Conservation (phyloP, 2,113 vertebrate species). For the Trogon surrucura region DNA sequence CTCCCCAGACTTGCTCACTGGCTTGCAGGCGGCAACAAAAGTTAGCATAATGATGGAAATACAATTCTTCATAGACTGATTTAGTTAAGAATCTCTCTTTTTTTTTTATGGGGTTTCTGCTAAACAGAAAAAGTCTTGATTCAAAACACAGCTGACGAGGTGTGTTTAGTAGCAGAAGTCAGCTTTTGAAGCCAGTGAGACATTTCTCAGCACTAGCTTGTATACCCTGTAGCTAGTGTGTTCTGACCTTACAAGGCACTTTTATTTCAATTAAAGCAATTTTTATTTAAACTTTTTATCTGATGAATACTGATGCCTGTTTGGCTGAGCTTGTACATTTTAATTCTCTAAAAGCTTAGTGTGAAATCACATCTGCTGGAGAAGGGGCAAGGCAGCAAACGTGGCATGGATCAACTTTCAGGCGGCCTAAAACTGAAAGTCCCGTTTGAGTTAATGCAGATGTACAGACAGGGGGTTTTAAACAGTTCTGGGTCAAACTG, state of each 20-base stretch:
- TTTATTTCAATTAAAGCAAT: not conserved
- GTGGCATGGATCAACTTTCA: not conserved
- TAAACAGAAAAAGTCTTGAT: not conserved
- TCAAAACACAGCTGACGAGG: not conserved
- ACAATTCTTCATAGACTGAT: not conserved
- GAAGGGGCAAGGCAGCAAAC: not conserved
- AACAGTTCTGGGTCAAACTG: not conserved
- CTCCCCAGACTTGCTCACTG: not conserved
- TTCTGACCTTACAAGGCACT: not conserved
- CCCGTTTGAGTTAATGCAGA: not conserved
- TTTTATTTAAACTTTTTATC: constrained; percentile 2
- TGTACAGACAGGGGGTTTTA: not conserved
- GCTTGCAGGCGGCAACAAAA: not conserved
- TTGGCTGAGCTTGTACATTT: not conserved
- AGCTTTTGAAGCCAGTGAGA: not conserved
- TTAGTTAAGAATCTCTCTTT: not conserved
- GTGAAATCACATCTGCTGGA: constrained; percentile 39
- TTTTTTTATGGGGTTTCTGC: not conserved
- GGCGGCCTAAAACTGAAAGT: not conserved
- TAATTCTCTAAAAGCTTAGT: constrained; percentile 16
- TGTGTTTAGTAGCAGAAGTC: not conserved
- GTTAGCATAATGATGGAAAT: fast-evolving
- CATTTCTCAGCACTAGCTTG: not conserved
- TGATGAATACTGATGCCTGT: not conserved
- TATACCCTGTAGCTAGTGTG: not conserved